Percentiles rank a stretch among this genome's conserved stretches.
Conservation (phyloP, 1,140 invertebrate genomes). For the Matsumurasca onukii region DNA sequence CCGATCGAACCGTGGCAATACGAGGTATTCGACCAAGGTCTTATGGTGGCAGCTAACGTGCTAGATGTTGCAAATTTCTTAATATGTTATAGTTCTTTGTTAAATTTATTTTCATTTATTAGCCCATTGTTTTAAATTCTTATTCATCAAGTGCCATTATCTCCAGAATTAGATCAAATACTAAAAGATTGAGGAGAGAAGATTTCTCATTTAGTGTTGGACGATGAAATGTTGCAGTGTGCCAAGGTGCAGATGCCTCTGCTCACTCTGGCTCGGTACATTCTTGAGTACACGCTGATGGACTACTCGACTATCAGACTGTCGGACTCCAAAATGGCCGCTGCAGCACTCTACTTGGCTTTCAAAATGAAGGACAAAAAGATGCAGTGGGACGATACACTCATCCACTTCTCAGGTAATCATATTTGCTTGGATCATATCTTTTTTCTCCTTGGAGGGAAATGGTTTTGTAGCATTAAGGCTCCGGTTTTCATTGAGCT, state of each 20-base stretch:
- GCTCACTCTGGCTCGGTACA: constrained; percentile 89
- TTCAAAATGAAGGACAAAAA: constrained; percentile 75
- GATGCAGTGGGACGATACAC: constrained; percentile 72
- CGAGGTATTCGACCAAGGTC: no score
- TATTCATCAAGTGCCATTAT: no score
- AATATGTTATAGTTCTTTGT: no score
- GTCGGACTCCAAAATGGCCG: constrained; percentile 87
- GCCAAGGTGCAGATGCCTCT: constrained; percentile 87
- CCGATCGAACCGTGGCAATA: no score
- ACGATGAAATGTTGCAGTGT: constrained; percentile 58
- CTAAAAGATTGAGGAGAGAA: no score
- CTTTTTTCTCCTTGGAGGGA: neutral
- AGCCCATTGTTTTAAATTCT: no score
- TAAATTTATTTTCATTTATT: no score
- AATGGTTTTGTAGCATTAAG: neutral
- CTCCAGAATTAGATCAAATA: no score
- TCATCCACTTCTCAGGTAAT: constrained; percentile 82
- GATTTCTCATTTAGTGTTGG: neutral
- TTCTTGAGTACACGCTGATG: constrained; percentile 91
- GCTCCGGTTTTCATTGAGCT: neutral
- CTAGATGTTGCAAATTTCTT: no score
- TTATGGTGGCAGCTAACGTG: no score
- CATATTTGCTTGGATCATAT: no score
- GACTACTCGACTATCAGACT: constrained; percentile 80
- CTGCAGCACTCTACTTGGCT: constrained; percentile 82